Evolutionary conservation across 2,888 invertebrate species (phyloP), one percentile per base, ranked within the genome.

Genomic region (Cataglyphis altisquamis): DNA sequence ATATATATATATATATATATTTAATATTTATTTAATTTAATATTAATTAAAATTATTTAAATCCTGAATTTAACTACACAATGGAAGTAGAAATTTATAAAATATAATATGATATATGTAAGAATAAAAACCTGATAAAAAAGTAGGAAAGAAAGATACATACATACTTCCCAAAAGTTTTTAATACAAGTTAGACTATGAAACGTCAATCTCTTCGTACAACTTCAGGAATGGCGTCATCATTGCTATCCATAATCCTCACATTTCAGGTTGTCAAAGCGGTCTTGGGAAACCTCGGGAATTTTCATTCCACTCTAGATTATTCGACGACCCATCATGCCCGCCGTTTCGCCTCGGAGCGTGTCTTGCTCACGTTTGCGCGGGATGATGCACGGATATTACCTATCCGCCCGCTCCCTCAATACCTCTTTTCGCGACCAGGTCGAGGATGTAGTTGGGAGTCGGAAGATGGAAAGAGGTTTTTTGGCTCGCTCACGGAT

Each of bases 241-340:
- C 84, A 89, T 88, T 89, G 89, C 86, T 78, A 75, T 72, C 63
- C 84, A 75, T 84, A 80, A 88, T 84, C 84, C 48, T 8, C 84
- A 80, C 85, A 86, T 73, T 87, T 86, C 86, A 86, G 78, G 60
- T 60, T 29, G 39, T 21, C 66, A 57, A 73, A 39, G 29, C 36
- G 32, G 25, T 63, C 62, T 66, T 55, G 18, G 8, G 74, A 73
- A 84, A 87, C 82, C 77, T 74, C 85, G 74, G 15, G 84, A 90
- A 90, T 90, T 92, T 92, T 91, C 90, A 90, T 90, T 89, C 85
- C 86, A 83, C 85, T 86, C 85, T 74, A 87, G 84, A 90, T 90
- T 90, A 84, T 82, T 64, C 75, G 78, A 45, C 78, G 84, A 85
- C 84, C 73, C 36, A 64, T 45, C 73, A 63, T 82, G 10, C 77